These are phyloP conservation scores for Leptonema lineaticorne DNA, from an alignment of 1,140 invertebrate genomes.

Conservation along the genomic window DNA sequence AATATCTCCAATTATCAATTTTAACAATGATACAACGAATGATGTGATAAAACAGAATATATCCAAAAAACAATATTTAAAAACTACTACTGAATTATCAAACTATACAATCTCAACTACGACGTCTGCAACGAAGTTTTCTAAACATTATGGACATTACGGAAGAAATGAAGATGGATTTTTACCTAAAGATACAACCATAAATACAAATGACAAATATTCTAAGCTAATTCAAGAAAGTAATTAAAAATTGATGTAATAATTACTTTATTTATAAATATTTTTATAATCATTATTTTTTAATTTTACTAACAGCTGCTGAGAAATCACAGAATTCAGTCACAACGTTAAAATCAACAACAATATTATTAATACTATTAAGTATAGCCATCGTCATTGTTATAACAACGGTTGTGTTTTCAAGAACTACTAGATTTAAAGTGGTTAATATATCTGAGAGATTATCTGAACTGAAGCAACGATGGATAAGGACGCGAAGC, in stretches of 20 bases:
- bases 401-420: neutral
- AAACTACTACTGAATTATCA: neutral
- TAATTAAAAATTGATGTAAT: too few species aligned
- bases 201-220: neutral
- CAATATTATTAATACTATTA: neutral
- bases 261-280: too few species aligned
- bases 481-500: neutral
- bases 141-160: slow-evolving; percentile 10
- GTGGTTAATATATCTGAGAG: neutral
- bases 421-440: neutral
- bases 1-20: neutral
- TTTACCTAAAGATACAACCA: neutral
- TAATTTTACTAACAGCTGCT: too few species aligned
- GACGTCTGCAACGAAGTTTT: neutral
- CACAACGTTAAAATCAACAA: too few species aligned
- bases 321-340: neutral
- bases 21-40: neutral
- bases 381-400: neutral
- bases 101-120: neutral
- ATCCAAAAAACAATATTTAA: neutral
- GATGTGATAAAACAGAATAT: neutral
- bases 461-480: neutral
- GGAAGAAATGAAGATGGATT: slow-evolving; percentile 9
- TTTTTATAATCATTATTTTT: too few species aligned
- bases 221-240: too few species aligned